These are phyloP conservation scores for Echinometra lucunter DNA, from an alignment of 53 echinoderm and acorn worm genomes.

Conservation along the genomic window DNA sequence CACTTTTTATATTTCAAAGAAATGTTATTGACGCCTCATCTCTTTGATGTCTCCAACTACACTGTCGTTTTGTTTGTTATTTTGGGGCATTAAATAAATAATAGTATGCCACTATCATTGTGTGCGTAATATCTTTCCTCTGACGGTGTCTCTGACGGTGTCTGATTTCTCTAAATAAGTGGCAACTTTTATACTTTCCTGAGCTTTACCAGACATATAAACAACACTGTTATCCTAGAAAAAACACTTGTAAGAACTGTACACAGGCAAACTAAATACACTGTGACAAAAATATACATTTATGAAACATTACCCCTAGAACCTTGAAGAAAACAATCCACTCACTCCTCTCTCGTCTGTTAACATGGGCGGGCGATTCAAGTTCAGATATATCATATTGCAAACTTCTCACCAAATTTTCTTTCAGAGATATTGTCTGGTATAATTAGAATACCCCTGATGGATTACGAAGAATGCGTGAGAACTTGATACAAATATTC, in stretches of 20 bases:
- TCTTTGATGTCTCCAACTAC: background rate
- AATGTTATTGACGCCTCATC: background rate
- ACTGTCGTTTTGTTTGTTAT: background rate
- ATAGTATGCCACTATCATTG: background rate
- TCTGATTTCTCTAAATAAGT: background rate
- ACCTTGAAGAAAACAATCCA: background rate
- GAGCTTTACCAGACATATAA: background rate
- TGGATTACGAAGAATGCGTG: background rate
- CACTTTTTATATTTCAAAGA: too few species aligned
- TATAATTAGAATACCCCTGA: background rate
- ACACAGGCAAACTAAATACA: background rate
- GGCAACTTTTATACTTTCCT: background rate
- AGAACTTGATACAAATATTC: constrained; percentile 12
- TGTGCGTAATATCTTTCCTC: background rate
- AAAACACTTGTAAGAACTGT: background rate
- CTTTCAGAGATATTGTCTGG: constrained; percentile 19
- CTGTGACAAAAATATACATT: background rate
- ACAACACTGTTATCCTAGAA: background rate
- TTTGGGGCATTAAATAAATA: background rate
- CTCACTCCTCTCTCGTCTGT: background rate
- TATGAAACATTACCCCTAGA: background rate
- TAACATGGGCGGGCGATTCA: background rate
- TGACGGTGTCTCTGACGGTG: background rate
- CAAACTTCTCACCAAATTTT: constrained; percentile 47
- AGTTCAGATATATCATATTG: constrained; percentile 29